Evolutionary conservation across 2,113 vertebrate genomes (phyloP).

Genomic region (Pelvicachromis taeniatus): DNA sequence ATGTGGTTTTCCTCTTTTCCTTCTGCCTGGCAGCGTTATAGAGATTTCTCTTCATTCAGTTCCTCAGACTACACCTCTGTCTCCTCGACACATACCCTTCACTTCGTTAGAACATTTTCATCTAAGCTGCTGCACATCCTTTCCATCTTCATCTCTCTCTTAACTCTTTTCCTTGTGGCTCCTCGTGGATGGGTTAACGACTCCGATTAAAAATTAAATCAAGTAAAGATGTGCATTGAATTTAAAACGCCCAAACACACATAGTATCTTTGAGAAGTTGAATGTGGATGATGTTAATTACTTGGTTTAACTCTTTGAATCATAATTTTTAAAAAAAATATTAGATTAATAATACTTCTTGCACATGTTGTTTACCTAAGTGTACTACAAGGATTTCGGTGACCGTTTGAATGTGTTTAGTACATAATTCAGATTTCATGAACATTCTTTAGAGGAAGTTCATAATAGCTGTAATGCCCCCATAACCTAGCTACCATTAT

Average conservation of each 20-base stretch:
- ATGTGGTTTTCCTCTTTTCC: neutral
- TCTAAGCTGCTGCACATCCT: neutral
- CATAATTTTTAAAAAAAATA: neutral
- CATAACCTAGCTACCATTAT: fast-evolving
- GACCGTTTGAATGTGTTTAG: neutral
- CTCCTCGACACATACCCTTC: neutral
- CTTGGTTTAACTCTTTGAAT: neutral
- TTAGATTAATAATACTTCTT: fast-evolving
- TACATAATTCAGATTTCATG: neutral
- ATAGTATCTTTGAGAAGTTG: fast-evolving
- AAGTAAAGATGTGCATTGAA: neutral
- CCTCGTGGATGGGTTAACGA: neutral
- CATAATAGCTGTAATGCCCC: neutral
- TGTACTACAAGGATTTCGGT: neutral
- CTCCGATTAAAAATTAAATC: neutral
- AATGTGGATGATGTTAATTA: neutral
- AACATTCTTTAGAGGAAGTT: neutral
- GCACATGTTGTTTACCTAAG: neutral
- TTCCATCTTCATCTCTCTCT: neutral
- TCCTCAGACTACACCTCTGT: neutral
- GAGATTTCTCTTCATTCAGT: neutral
- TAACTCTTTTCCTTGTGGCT: neutral
- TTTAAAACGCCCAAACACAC: neutral
- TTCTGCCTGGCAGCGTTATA: neutral
- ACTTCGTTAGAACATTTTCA: neutral